Percentiles rank a stretch among this genome's conserved stretches.
Evolutionary conservation across 2,113 vertebrate species (phyloP).

Genomic region (Etia nguti): DNA sequence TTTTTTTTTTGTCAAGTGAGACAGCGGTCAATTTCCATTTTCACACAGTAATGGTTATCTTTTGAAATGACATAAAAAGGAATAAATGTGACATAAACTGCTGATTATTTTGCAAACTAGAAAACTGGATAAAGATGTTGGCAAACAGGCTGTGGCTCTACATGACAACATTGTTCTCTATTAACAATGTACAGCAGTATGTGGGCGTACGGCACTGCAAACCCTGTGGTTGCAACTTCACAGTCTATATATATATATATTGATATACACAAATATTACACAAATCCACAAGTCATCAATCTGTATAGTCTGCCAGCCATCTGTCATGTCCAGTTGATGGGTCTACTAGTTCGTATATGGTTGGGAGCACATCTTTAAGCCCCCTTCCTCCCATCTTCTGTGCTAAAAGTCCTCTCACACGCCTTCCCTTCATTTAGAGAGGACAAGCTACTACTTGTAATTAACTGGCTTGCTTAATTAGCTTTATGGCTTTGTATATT

Average conservation of each 20-base stretch:
- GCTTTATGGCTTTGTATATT: slow-evolving; percentile 37
- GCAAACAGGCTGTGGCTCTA: not conserved
- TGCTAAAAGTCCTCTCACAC: not conserved
- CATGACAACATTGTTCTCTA: not conserved
- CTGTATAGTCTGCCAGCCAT: not conserved
- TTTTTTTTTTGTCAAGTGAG: not conserved
- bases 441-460: slow-evolving; percentile 33
- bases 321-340: not conserved
- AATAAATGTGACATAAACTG: not conserved
- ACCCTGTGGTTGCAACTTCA: not conserved
- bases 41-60: not conserved
- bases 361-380: not conserved
- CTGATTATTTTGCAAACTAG: not conserved
- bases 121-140: not conserved
- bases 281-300: not conserved
- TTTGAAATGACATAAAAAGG: not conserved
- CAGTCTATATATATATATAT: not conserved
- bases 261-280: not conserved
- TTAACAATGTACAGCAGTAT: not conserved
- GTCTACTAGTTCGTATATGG: not conserved
- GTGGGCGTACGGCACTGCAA: not conserved
- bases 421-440: not conserved
- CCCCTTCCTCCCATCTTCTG: not conserved
- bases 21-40: slow-evolving; percentile 26
- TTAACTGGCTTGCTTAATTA: slow-evolving; percentile 55